Conservation (phyloP, 1,140 invertebrate genomes). For the Diorhabda carinulata region DNA sequence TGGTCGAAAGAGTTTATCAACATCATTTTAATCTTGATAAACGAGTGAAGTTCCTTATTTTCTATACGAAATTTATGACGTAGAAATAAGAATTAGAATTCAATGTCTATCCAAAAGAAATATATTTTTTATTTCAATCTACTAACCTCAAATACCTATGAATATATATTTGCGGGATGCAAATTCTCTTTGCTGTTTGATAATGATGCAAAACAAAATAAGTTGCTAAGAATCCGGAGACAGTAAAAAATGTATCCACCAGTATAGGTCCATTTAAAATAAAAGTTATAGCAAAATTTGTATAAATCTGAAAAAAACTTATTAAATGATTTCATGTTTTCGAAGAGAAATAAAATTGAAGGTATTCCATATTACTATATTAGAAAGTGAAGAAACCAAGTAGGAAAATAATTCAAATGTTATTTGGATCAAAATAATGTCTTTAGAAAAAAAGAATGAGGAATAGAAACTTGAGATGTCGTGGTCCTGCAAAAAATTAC, state of each 20-base stretch:
- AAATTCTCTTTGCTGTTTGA: conserved; percentile 17
- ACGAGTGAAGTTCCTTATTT: no score
- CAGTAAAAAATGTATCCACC: conserved; percentile 69
- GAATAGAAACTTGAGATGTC: no score
- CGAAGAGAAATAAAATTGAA: no score
- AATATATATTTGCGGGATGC: conserved; percentile 20
- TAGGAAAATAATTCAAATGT: background rate
- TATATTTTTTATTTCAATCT: background rate
- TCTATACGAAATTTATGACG: no score
- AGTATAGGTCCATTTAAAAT: conserved; percentile 61
- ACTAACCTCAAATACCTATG: conserved; percentile 28
- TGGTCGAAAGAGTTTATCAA: no score
- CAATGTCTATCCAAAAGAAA: background rate
- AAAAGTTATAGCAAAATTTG: conserved; percentile 44
- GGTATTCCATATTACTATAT: background rate
- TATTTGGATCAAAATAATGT: background rate
- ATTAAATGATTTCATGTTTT: background rate
- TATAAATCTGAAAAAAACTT: conserved; percentile 30
- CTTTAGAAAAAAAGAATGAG: no score
- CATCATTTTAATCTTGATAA: no score
- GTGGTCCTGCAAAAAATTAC: no score
- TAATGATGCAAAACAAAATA: conserved; percentile 52
- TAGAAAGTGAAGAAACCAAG: background rate
- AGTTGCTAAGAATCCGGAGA: conserved; percentile 65
- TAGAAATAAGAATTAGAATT: no score